Conservation (phyloP, 2,113 vertebrate species). For the Herpetotheres cachinnans region DNA sequence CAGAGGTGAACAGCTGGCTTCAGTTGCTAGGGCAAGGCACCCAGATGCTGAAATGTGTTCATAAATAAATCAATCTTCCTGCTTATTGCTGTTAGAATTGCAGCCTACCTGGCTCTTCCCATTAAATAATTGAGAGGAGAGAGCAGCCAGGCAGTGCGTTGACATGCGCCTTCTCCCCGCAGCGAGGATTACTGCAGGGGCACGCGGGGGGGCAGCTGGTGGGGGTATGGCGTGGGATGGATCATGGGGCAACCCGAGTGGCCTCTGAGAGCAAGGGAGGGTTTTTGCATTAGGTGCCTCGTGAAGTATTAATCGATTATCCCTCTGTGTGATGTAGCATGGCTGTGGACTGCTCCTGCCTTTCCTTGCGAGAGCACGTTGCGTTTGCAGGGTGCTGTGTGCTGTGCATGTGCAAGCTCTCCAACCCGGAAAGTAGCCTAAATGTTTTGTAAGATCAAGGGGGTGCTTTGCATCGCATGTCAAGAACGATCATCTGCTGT, state of each 20-base stretch:
- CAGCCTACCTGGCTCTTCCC: constrained; percentile 12
- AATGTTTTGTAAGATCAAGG: background rate
- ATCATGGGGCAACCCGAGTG: background rate
- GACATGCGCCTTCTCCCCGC: background rate
- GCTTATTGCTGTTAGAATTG: background rate
- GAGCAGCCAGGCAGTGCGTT: background rate
- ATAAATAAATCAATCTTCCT: constrained; percentile 15
- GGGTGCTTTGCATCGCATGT: background rate
- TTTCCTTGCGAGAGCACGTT: background rate
- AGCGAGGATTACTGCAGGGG: background rate
- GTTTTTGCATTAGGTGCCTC: background rate
- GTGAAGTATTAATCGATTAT: background rate
- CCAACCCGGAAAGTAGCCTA: background rate
- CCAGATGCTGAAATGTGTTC: background rate
- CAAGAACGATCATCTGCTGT: accelerated
- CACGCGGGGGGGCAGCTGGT: accelerated
- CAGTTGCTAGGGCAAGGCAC: background rate
- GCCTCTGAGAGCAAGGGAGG: background rate
- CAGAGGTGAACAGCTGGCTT: background rate
- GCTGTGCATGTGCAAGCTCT: background rate
- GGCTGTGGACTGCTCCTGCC: background rate
- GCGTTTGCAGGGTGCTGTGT: accelerated
- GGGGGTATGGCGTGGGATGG: background rate
- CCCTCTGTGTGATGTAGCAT: accelerated
- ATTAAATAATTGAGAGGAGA: background rate